Evolutionary conservation across 2,113 vertebrate genomes (phyloP).

Genomic region (Pseudorectes ferrugineus): DNA sequence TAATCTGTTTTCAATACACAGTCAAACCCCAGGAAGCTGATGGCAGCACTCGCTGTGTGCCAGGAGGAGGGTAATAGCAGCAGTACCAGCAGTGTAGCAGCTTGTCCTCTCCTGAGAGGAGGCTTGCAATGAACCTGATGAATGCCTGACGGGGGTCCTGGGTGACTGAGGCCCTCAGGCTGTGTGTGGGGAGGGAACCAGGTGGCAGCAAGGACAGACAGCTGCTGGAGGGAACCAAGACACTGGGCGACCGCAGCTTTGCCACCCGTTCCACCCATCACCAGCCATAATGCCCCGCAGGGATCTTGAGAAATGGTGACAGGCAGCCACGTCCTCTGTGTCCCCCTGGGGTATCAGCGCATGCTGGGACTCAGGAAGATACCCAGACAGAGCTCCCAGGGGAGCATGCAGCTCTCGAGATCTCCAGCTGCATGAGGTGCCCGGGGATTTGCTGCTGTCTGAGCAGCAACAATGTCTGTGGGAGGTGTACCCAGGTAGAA

Average conservation of each 20-base stretch:
- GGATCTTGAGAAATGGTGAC: background rate
- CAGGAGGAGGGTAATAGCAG: background rate
- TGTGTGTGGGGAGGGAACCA: background rate
- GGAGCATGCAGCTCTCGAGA: background rate
- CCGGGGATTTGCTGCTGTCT: rapidly evolving
- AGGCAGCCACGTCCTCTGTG: rapidly evolving
- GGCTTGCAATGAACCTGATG: rapidly evolving
- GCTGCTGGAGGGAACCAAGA: background rate
- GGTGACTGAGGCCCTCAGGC: rapidly evolving
- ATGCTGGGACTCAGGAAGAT: background rate
- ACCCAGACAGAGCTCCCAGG: background rate
- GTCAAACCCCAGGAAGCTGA: background rate
- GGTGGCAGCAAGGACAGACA: background rate
- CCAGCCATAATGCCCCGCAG: background rate
- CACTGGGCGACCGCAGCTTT: background rate
- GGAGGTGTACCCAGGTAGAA: background rate
- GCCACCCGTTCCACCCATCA: background rate
- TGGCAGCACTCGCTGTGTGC: rapidly evolving
- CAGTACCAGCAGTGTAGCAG: background rate
- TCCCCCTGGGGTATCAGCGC: background rate
- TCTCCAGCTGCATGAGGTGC: background rate
- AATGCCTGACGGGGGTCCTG: rapidly evolving
- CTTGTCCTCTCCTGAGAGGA: background rate
- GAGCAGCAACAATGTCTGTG: rapidly evolving
- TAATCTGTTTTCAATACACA: too few species aligned